Percentiles rank a stretch among this genome's conserved stretches.
These are phyloP conservation scores for Acleris literana DNA, from an alignment of 2,888 invertebrate species.

Conservation along the genomic window DNA sequence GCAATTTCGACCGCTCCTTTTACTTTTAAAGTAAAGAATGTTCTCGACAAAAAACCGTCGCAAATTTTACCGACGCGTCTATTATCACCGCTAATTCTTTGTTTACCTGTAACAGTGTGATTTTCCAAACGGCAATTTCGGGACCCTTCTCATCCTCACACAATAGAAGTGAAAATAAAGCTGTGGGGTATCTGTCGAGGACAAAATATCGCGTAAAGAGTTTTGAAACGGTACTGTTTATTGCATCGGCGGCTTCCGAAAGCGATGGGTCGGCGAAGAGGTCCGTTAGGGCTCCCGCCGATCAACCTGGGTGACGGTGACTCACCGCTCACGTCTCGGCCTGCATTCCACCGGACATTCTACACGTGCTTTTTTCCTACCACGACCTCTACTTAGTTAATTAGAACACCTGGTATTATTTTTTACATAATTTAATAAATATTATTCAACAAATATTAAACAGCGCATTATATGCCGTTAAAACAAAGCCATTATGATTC, in stretches of 20 bases:
- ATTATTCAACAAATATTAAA: constrained; percentile 34
- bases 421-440: constrained; percentile 30
- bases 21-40: constrained; percentile 8
- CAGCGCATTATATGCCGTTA: constrained; percentile 43
- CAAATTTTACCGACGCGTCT: constrained; percentile 33
- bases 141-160: constrained; percentile 40
- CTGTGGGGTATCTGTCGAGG: constrained; percentile 47
- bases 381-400: constrained; percentile 9
- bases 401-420: constrained; percentile 36
- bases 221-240: constrained; percentile 35
- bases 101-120: constrained; percentile 44
- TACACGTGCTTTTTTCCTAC: constrained; percentile 49
- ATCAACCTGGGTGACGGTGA: constrained; percentile 59
- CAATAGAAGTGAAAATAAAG: constrained; percentile 46
- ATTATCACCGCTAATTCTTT: constrained; percentile 40
- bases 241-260: constrained; percentile 40
- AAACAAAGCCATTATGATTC: constrained; percentile 56
- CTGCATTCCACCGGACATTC: constrained; percentile 71
- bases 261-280: constrained; percentile 32
- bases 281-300: constrained; percentile 43
- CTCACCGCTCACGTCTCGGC: constrained; percentile 59
- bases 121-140: constrained; percentile 35
- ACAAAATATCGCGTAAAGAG: constrained; percentile 48
- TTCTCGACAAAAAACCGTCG: constrained; percentile 17
- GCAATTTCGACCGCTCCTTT: constrained; percentile 13